Evolutionary conservation across 2,888 invertebrate genomes (phyloP), one percentile per base, ranked within the genome.

Genomic region (Spodoptera littoralis): DNA sequence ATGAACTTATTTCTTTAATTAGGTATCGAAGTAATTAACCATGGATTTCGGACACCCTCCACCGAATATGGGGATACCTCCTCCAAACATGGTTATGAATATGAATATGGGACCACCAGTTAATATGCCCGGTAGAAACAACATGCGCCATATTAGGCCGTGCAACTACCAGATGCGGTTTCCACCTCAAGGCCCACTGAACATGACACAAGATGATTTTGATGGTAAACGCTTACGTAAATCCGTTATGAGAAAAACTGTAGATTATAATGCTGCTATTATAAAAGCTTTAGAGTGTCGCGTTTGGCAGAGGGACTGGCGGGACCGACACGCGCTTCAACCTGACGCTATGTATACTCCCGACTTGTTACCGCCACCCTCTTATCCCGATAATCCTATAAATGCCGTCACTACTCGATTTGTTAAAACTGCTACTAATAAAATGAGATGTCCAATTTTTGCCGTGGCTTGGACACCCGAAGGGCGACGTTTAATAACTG

Each of bases 391-490:
- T 88, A 98, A 98, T 92, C 98, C 99, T 4, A 98, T 98, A 79
- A 99, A 99, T 95, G 98, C 99, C 76, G 98, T 98, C 12, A 98
- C 98, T 4, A 98, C 98, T 48, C 94, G 99, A 84, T 99, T 99
- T 92, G 99, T 99, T 8, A 98, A 99, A 92, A 99, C 99, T n/a
- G 99, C 99, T 9, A 99, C 99, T 60, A 99, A 99, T 92, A 99
- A 99, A 96, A 99, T 99, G 97, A 96, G 99, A 79, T 99, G 99
- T 94, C 99, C 99, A 0, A 99, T 99, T 83, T 99, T 99, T 90
- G 98, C 99, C 83, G 97, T 99, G 88, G 98, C 99, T 12, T 99
- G 99, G 99, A 99, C 99, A 6, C 99, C 99, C 0, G 99, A 99
- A 93, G 99, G 99, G 12, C 96, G 99, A 75, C 96, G 99, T 78